These are phyloP conservation scores for Malurus melanocephalus DNA, from an alignment of 2,113 vertebrate genomes.

Conservation along the genomic window DNA sequence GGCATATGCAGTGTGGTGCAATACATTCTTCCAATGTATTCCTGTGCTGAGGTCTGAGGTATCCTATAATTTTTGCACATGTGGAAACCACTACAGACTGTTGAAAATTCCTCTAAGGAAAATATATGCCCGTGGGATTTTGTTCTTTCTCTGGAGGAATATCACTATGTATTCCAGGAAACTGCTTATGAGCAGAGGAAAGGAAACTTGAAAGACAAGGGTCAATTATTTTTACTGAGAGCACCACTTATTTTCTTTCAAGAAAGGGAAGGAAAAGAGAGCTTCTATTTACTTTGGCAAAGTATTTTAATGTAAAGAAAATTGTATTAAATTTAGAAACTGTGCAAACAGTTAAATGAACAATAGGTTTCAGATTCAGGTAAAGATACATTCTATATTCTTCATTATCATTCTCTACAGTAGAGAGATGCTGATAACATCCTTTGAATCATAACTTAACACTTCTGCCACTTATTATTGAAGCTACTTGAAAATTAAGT, in stretches of 20 bases:
- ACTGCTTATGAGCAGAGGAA: background rate
- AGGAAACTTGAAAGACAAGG: background rate
- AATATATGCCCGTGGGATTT: background rate
- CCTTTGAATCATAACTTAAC: background rate
- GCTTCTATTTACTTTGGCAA: background rate
- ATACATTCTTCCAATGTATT: background rate
- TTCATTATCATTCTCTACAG: slow-evolving; percentile 8
- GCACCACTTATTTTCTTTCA: background rate
- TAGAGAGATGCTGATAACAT: background rate
- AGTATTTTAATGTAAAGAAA: background rate
- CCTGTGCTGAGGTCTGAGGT: background rate
- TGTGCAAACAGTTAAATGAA: background rate
- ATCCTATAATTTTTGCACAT: background rate
- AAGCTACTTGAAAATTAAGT: slow-evolving; percentile 24
- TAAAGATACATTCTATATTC: background rate
- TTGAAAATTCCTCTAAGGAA: background rate
- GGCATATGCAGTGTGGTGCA: background rate
- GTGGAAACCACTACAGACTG: background rate
- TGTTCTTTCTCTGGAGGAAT: background rate
- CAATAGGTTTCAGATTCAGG: background rate
- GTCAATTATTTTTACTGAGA: background rate
- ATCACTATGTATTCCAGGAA: background rate
- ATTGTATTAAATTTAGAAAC: background rate
- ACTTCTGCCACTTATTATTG: background rate
- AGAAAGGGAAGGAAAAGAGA: background rate